Evolutionary conservation across 2,888 invertebrate genomes (phyloP).

Genomic region (Scaptomyza cyrtandrae): DNA sequence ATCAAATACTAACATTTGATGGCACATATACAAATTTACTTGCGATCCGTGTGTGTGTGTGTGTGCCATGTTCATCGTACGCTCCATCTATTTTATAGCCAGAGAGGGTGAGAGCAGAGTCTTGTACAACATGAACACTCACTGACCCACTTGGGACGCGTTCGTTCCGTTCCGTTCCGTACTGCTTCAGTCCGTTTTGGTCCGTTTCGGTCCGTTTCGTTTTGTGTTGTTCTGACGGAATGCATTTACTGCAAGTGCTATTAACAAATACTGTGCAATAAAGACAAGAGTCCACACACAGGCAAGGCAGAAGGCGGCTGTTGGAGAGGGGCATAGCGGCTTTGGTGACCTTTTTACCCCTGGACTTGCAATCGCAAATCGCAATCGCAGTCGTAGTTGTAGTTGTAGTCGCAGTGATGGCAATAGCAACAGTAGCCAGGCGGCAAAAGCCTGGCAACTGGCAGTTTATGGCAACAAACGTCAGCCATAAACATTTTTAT

Average conservation of each 20-base stretch:
- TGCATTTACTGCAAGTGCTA: constrained; percentile 65
- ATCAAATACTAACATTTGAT: neutral
- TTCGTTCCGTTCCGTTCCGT: neutral
- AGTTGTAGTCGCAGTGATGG: no score
- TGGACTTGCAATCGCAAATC: constrained; percentile 8
- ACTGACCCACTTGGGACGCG: constrained; percentile 8
- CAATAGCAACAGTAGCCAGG: constrained; percentile 8
- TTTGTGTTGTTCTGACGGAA: constrained; percentile 22
- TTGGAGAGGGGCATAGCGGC: constrained; percentile 4
- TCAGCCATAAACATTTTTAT: constrained; percentile 70
- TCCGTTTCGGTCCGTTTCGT: neutral
- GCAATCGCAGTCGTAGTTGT: neutral
- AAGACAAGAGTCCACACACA: constrained; percentile 33
- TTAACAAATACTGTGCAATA: constrained; percentile 61
- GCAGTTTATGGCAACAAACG: constrained; percentile 62
- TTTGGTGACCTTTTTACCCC: constrained; percentile 53
- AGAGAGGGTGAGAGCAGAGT: neutral
- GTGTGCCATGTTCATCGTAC: neutral
- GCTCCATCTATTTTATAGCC: constrained; percentile 3
- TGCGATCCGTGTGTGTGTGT: neutral
- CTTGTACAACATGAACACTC: neutral
- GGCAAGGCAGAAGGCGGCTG: neutral
- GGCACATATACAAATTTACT: neutral
- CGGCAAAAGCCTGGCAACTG: constrained; percentile 1
- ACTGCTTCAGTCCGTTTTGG: neutral